Evolutionary conservation across 2,888 invertebrate genomes (phyloP), one percentile per base, ranked within the genome.

Genomic region (Ellobium chinense): DNA sequence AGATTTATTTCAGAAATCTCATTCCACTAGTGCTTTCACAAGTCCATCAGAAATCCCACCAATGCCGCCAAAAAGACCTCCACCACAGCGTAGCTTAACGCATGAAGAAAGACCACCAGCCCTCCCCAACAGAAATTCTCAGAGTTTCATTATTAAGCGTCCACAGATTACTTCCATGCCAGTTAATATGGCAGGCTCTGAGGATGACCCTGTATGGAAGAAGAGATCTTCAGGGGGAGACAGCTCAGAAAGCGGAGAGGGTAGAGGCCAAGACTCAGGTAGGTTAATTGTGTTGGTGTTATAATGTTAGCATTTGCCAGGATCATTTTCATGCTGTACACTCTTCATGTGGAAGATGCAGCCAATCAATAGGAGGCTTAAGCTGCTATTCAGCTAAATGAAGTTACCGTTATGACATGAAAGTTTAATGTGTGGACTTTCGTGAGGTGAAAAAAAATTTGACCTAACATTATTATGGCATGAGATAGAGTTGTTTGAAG

Each of bases 61-160:
- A 3, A 34, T 80, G 54, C 80, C 70, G 5, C 82, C 77, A 2
- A 58, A 74, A 29, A 34, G 69, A 21, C 2, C 62, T 14, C 29
- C 63, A 7, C 46, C 68, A 24, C 46, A 14, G 1, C 12, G 21
- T 21, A 54, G 65, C 24, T 2, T 34, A 1, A 24, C 4, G 14
- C 56, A 72, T 12, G 65, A 58, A 2, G 66, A 73, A 9, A 70
- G 21, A 0, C 72, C 72, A n/a, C 80, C 78, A 9, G 72, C 60
- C 12, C 24, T 80, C 9, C 80, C 80, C 21, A 66, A 73, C 0
- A 65, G 80, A 7, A 37, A 24, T 21, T 74, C 60, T 29, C 73
- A 80, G 56, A 78, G 78, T 56, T 78, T 78, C 54, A 54, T 63
- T 21, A 78, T 78, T 27, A 78, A 78, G 72, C 36, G 78, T 21